Evolutionary conservation across 1,140 invertebrate species (phyloP).

Genomic region (Hylaeus anthracinus): DNA sequence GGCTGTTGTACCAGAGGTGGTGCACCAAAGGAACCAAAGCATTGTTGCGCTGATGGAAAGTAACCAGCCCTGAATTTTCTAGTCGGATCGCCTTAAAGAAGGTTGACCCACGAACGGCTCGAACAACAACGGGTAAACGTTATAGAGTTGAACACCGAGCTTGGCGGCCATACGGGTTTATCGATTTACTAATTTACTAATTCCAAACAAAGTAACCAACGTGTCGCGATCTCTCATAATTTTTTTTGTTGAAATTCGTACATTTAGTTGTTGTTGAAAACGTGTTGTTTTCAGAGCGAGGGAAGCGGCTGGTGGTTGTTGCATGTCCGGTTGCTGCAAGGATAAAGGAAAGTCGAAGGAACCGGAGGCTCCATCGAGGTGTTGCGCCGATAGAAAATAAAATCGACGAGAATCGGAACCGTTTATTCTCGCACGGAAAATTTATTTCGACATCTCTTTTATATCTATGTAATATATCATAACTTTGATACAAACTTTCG

Average conservation of each 20-base stretch:
- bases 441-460: not conserved
- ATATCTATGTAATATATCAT: not conserved
- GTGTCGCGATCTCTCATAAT: no score
- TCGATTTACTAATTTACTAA: not conserved
- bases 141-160: not conserved
- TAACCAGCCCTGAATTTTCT: slow-evolving; percentile 22
- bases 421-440: not conserved
- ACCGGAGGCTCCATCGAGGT: not conserved
- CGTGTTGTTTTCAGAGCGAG: slow-evolving; percentile 47
- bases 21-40: slow-evolving; percentile 47
- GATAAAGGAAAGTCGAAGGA: slow-evolving; percentile 30
- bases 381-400: slow-evolving; percentile 45
- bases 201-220: not conserved
- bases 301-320: slow-evolving; percentile 60
- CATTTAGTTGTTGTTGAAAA: no score
- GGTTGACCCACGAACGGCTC: not conserved
- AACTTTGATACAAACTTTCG: not conserved
- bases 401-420: not conserved
- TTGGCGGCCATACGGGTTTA: slow-evolving; percentile 55
- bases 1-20: slow-evolving; percentile 59
- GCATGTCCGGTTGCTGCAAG: slow-evolving; percentile 66
- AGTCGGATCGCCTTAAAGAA: slow-evolving; percentile 4
- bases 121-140: slow-evolving; percentile 39
- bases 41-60: slow-evolving; percentile 56
- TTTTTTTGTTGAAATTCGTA: no score